Conservation (phyloP, 2,888 invertebrate genomes). For the Neuroscelio doddi region DNA sequence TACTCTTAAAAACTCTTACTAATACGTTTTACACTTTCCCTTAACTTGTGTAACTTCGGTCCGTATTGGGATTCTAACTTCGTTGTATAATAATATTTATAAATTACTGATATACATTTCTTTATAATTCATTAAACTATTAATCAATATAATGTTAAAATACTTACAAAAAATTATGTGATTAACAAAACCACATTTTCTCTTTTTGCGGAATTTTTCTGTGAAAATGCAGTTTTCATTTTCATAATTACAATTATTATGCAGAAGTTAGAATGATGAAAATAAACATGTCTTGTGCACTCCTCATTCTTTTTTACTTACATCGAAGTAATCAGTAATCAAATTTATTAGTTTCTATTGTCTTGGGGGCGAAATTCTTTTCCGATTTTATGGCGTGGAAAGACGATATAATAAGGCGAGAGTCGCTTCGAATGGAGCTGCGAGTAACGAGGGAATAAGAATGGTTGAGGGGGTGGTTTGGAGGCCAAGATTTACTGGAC, state of each 20-base stretch:
- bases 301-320: slow-evolving; percentile 37
- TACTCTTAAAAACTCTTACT: slow-evolving; percentile 50
- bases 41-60: slow-evolving; percentile 33
- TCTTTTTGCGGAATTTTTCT: too few relatives aligned
- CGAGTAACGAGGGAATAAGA: slow-evolving; percentile 72
- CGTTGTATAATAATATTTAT: slow-evolving; percentile 44
- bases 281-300: slow-evolving; percentile 46
- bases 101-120: slow-evolving; percentile 17
- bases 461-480: slow-evolving; percentile 59
- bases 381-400: slow-evolving; percentile 72
- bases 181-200: too few relatives aligned
- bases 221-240: background rate
- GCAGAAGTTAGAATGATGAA: slow-evolving; percentile 28
- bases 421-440: slow-evolving; percentile 64
- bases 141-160: too few relatives aligned
- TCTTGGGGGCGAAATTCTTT: slow-evolving; percentile 71
- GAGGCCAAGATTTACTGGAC: slow-evolving; percentile 69
- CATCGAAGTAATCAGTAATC: slow-evolving; percentile 70
- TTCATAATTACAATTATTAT: slow-evolving; percentile 17
- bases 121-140: background rate
- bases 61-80: slow-evolving; percentile 44
- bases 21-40: slow-evolving; percentile 40
- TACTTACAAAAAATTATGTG: too few relatives aligned
- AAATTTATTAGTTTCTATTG: slow-evolving; percentile 73
- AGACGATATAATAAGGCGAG: slow-evolving; percentile 72